Evolutionary conservation across 2,888 invertebrate genomes (phyloP).

Genomic region (Nymphalis urticae): DNA sequence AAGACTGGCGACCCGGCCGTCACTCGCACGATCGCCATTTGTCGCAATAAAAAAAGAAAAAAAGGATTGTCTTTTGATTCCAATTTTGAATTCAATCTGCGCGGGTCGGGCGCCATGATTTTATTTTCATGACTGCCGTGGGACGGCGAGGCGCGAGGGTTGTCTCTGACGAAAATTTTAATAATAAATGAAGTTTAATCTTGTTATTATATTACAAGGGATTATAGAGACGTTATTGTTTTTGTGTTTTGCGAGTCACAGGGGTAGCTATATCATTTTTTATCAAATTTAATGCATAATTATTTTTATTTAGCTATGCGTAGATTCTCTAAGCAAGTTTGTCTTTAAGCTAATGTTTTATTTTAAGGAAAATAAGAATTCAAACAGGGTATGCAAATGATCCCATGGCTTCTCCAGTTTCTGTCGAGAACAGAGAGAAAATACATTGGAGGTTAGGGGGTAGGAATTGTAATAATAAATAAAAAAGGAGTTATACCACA

Average conservation of each 20-base stretch:
- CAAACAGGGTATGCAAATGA: too few relatives aligned
- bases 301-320: not conserved
- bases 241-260: slow-evolving; percentile 27
- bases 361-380: too few relatives aligned
- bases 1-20: slow-evolving; percentile 62
- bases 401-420: too few relatives aligned
- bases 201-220: slow-evolving; percentile 58
- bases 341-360: too few relatives aligned
- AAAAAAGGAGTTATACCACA: too few relatives aligned
- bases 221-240: slow-evolving; percentile 51
- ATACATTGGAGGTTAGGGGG: too few relatives aligned
- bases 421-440: too few relatives aligned
- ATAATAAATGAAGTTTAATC: slow-evolving; percentile 67
- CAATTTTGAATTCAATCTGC: slow-evolving; percentile 79
- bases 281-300: not conserved
- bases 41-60: slow-evolving; percentile 68
- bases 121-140: slow-evolving; percentile 78
- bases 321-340: too few relatives aligned
- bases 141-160: slow-evolving; percentile 66
- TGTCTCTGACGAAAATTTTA: slow-evolving; percentile 56
- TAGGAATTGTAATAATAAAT: too few relatives aligned
- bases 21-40: slow-evolving; percentile 59
- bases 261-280: slow-evolving; percentile 16
- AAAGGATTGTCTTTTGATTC: slow-evolving; percentile 79
- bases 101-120: slow-evolving; percentile 76